Evolutionary conservation across 2,113 vertebrate species (phyloP), one percentile per base, ranked within the genome.

Genomic region (Pomatorhinus ruficollis): DNA sequence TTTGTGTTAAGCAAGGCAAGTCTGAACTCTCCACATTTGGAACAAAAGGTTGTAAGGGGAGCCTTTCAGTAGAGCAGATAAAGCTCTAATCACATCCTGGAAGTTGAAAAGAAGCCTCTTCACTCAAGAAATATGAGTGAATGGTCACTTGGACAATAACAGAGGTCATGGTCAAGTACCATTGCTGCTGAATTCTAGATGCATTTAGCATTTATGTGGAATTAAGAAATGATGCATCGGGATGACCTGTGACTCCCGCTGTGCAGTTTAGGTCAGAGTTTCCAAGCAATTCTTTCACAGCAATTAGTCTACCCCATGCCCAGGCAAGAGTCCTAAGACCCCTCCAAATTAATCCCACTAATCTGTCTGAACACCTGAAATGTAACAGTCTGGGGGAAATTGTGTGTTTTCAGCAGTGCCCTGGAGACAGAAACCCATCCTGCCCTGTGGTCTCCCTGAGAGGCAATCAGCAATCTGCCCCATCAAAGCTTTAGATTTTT

Each of bases 361-460:
- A 31, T 39, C 39, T 59, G 33, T 70, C 22, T 60, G 49, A 53
- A 4, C 35, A 27, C 11, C 31, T 80, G 63, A 49, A 69, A 9
- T 69, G 10, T 17, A 7, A 8, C 9, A 60, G 16, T 10, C 19
- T 35, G 44, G 39, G 24, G 23, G 14, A 18, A 61, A 24, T 3
- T 4, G 5, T 17, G 31, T 70, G 52, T 45, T 44, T 57, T 45
- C 83, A 63, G 59, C 59, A 85, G 66, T 16, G n/a, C 28, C 56
- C 49, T 7, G 25, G 49, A 50, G 35, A 33, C 23, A 65, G n/a
- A 74, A 68, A 28, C 11, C 16, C 33, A 4, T 31, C 63, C 39
- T 40, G 54, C 64, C 79, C 39, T 0, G 1, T 1, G 12, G 15
- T n/a, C 7, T n/a, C n/a, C 52, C 40, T 3, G 15, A 40, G 35